These are phyloP conservation scores for Pteropus alecto DNA, from an alignment of 2,113 vertebrate genomes.

Conservation along the genomic window DNA sequence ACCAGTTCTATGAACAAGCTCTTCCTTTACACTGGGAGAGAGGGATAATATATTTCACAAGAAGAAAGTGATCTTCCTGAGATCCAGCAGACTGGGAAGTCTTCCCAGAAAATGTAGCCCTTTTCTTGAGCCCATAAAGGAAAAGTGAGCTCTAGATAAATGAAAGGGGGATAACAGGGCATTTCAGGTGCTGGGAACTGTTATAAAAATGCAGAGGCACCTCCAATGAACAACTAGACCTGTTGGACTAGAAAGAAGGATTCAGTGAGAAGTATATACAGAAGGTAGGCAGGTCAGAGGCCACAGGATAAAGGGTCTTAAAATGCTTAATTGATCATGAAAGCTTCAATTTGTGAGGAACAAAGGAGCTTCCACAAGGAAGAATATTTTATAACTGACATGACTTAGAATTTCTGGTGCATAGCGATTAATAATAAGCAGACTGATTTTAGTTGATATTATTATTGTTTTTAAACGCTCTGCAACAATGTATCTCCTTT, in stretches of 20 bases:
- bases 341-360: not conserved
- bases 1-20: not conserved
- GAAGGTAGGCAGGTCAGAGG: not conserved
- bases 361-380: not conserved
- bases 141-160: not conserved
- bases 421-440: not conserved
- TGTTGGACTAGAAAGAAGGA: not conserved
- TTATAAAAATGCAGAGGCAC: not conserved
- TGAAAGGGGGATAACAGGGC: not conserved
- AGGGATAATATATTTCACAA: not conserved
- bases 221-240: not conserved
- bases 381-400: not conserved
- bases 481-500: not conserved
- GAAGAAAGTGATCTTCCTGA: not conserved
- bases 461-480: not conserved
- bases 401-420: not conserved
- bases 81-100: not conserved
- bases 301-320: not conserved
- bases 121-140: not conserved
- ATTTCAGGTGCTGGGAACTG: not conserved
- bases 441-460: not conserved
- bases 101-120: not conserved
- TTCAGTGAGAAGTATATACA: not conserved
- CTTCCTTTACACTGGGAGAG: not conserved
- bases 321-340: not conserved